A percentile compares a stretch with the other conserved stretches of the same genome.
These are phyloP conservation scores for Corvus hawaiiensis DNA, from an alignment of 2,113 vertebrate species.

Conservation along the genomic window DNA sequence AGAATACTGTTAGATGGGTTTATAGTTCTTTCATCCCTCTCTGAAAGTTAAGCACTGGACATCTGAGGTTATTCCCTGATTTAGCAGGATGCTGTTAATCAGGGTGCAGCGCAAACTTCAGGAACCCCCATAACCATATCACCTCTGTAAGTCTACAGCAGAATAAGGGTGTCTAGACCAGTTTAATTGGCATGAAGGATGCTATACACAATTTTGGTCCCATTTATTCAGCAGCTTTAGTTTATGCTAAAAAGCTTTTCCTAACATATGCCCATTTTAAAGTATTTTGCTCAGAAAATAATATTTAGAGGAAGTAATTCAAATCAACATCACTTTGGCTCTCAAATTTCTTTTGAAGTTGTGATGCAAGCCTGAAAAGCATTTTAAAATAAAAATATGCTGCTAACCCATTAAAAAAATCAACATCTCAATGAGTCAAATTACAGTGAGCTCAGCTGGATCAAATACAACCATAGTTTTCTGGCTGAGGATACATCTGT, in stretches of 20 bases:
- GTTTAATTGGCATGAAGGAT: background rate
- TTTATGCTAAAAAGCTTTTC: background rate
- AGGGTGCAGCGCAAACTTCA: background rate
- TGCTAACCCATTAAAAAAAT: background rate
- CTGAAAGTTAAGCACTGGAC: background rate
- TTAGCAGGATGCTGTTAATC: background rate
- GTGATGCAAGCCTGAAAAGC: background rate
- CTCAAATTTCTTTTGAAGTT: background rate
- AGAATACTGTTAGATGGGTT: background rate
- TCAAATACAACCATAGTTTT: background rate
- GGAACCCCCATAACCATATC: background rate
- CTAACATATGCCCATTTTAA: background rate
- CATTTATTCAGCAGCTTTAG: background rate
- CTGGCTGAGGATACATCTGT: background rate
- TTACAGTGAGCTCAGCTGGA: background rate
- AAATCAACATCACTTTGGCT: background rate
- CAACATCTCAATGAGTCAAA: background rate
- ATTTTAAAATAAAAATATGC: background rate
- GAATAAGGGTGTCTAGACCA: background rate
- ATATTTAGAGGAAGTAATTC: background rate
- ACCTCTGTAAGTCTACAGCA: background rate
- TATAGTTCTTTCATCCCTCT: background rate
- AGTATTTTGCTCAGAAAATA: background rate
- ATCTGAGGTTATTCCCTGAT: background rate
- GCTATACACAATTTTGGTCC: background rate